These are phyloP conservation scores for Vanacampus margaritifer DNA, from an alignment of 2,113 vertebrate genomes.

Conservation along the genomic window DNA sequence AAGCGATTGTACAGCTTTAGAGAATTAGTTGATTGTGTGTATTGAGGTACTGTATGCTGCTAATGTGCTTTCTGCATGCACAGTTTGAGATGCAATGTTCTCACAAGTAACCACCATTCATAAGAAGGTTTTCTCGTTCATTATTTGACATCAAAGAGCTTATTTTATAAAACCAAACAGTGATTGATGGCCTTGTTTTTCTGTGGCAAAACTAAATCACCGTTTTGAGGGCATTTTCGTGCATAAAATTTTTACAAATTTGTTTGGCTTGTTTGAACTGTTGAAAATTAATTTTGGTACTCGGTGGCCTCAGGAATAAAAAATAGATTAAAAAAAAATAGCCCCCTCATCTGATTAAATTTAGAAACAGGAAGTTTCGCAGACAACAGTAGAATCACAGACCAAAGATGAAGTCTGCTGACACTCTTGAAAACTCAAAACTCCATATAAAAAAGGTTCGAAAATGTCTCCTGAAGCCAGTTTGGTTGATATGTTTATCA, in stretches of 20 bases:
- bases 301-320: background rate
- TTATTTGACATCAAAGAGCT: background rate
- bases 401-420: no score
- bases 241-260: background rate
- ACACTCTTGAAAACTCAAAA: no score
- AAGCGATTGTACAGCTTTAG: slow-evolving; percentile 25
- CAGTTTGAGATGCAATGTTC: slow-evolving; percentile 1
- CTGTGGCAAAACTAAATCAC: background rate
- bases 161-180: background rate
- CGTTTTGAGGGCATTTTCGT: background rate
- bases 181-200: background rate
- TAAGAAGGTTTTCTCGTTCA: background rate
- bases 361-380: background rate
- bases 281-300: background rate
- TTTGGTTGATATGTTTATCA: no score
- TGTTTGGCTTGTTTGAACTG: background rate
- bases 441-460: no score
- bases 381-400: no score
- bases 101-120: background rate
- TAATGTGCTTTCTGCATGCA: background rate
- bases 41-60: background rate
- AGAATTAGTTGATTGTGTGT: slow-evolving; percentile 45
- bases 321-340: background rate
- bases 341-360: background rate
- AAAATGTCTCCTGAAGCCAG: no score